These are phyloP conservation scores for Sipha flava DNA, from an alignment of 1,140 invertebrate genomes.

Conservation along the genomic window DNA sequence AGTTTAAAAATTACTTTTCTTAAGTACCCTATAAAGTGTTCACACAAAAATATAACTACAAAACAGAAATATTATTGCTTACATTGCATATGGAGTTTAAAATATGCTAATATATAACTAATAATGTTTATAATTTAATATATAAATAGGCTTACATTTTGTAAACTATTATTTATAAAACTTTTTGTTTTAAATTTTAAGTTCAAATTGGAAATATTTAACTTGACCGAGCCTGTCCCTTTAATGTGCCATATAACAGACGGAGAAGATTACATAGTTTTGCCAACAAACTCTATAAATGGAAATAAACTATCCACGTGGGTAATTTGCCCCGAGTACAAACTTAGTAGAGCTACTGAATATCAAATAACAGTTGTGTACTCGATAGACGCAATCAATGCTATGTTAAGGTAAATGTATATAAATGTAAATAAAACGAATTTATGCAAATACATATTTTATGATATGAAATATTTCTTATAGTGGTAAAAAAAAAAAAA, in stretches of 20 bases:
- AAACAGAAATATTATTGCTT: too few relatives aligned
- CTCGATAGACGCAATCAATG: background rate
- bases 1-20: too few relatives aligned
- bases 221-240: background rate
- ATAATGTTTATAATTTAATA: too few relatives aligned
- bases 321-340: background rate
- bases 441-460: too few relatives aligned
- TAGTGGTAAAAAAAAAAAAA: too few relatives aligned
- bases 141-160: too few relatives aligned
- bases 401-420: background rate
- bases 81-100: too few relatives aligned
- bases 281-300: constrained; percentile 8
- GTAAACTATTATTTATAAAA: background rate
- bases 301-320: constrained; percentile 21
- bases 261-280: constrained; percentile 8
- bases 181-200: background rate
- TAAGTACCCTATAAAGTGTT: too few relatives aligned
- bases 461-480: too few relatives aligned
- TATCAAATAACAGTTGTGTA: constrained; percentile 1
- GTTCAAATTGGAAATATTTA: constrained; percentile 11
- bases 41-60: too few relatives aligned
- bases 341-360: background rate
- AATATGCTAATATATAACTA: too few relatives aligned
- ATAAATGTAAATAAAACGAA: background rate
- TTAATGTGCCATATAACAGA: constrained; percentile 13